These are phyloP conservation scores for Podarcis siculus DNA, from an alignment of 2,797 vertebrate species.

Conservation along the genomic window DNA sequence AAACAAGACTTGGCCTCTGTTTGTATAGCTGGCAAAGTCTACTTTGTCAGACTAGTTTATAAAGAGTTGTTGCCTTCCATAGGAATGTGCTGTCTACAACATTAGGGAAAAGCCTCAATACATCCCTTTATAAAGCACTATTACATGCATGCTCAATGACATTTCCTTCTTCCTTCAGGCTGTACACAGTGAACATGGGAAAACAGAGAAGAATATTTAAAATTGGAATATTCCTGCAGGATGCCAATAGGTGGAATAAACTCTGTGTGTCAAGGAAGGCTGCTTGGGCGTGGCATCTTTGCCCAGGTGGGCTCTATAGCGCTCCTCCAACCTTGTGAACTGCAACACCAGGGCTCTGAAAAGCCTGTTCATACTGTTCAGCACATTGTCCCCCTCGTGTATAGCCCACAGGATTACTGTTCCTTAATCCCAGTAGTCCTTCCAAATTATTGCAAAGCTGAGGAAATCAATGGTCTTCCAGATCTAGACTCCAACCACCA, in stretches of 20 bases:
- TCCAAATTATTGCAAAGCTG: no score
- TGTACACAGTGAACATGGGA: neutral
- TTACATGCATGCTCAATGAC: neutral
- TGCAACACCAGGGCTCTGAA: no score
- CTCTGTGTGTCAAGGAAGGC: neutral
- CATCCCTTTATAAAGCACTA: neutral
- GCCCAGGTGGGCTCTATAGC: no score
- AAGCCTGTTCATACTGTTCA: no score
- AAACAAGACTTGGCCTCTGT: neutral
- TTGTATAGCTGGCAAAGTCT: neutral
- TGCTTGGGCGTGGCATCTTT: no score
- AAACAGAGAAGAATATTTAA: neutral
- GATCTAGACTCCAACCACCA: no score
- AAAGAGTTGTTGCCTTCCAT: neutral
- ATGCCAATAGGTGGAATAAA: neutral
- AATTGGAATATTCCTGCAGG: neutral
- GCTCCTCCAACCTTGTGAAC: no score
- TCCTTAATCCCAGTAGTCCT: no score
- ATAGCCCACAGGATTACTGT: no score
- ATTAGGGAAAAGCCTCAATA: neutral
- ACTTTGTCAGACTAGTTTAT: neutral
- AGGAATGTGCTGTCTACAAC: neutral
- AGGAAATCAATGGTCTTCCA: no score
- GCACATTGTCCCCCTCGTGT: no score
- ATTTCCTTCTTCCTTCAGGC: neutral